Percentiles rank a stretch among this genome's conserved stretches.
phyloP scores from a whole-genome alignment of 1,140 invertebrate genomes.

The Subanguina moxae region DNA sequence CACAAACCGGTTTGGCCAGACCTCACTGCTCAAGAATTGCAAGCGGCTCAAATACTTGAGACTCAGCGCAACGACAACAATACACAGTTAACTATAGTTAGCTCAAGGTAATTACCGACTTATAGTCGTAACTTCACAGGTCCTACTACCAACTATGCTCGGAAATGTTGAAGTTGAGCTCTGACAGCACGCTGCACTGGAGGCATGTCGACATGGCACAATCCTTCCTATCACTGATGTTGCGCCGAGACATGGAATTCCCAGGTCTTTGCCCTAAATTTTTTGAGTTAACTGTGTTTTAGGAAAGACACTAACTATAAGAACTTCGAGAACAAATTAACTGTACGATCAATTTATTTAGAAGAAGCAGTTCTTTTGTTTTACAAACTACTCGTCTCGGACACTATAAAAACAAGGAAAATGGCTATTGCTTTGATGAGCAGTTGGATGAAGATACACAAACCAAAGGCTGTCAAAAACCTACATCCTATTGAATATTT shows the following conservation, averaged over 20 bases:
- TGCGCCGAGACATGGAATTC: slow-evolving; percentile 68
- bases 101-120: background rate
- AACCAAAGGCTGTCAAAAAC: slow-evolving; percentile 69
- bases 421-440: slow-evolving; percentile 67
- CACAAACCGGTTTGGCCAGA: slow-evolving; percentile 18
- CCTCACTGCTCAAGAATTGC: slow-evolving; percentile 21
- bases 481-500: slow-evolving; percentile 19
- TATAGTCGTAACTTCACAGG: slow-evolving; percentile 57
- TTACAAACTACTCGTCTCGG: slow-evolving; percentile 70
- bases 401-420: slow-evolving; percentile 69
- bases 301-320: too few species aligned
- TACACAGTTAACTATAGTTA: slow-evolving; percentile 9
- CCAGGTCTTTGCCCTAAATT: too few species aligned
- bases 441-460: slow-evolving; percentile 73
- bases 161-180: slow-evolving; percentile 21
- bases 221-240: slow-evolving; percentile 69
- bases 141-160: slow-evolving; percentile 34
- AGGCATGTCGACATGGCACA: slow-evolving; percentile 72
- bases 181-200: slow-evolving; percentile 67
- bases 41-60: slow-evolving; percentile 27
- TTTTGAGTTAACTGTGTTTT: too few species aligned
- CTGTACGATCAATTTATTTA: slow-evolving; percentile 61
- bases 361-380: slow-evolving; percentile 68
- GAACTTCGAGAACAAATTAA: too few species aligned
- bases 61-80: slow-evolving; percentile 39